Conservation (phyloP, 53 echinoderm and acorn worm genomes). For the Astropecten irregularis region DNA sequence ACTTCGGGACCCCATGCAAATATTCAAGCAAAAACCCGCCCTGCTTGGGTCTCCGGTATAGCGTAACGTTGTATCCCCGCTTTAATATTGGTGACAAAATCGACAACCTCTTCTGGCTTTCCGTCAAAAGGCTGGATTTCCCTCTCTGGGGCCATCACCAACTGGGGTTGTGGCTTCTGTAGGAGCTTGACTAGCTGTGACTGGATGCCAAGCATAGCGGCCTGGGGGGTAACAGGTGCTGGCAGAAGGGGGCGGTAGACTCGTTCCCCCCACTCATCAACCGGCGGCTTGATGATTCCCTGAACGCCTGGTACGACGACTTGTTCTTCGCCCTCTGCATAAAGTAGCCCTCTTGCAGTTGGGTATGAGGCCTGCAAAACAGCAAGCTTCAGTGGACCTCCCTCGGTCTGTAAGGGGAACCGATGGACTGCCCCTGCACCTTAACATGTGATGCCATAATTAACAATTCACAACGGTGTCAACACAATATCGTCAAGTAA, state of each 20-base stretch:
- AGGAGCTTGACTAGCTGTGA: too few species aligned
- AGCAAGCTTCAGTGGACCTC: neutral
- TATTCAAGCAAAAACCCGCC: constrained; percentile 10
- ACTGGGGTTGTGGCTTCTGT: neutral
- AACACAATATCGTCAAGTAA: too few species aligned
- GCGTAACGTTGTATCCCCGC: constrained; percentile 19
- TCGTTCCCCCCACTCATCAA: constrained; percentile 8
- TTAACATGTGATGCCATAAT: too few species aligned
- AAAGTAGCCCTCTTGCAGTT: neutral
- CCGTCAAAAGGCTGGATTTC: constrained; percentile 9
- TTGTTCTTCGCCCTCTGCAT: neutral
- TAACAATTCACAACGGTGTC: too few species aligned
- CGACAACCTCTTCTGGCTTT: constrained; percentile 18
- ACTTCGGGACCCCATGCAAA: constrained; percentile 1
- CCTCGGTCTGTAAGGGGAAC: neutral
- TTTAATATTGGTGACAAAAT: neutral
- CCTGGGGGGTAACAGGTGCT: neutral
- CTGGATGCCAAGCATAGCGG: too few species aligned
- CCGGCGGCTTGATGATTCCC: neutral
- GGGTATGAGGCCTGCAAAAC: neutral
- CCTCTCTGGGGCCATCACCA: constrained; percentile 30
- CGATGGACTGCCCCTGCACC: too few species aligned
- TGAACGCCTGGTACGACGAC: neutral
- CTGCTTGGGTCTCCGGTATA: neutral
- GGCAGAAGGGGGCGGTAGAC: neutral